phyloP scores from a whole-genome alignment of 2,113 vertebrate species.

The Guaruba guarouba region DNA sequence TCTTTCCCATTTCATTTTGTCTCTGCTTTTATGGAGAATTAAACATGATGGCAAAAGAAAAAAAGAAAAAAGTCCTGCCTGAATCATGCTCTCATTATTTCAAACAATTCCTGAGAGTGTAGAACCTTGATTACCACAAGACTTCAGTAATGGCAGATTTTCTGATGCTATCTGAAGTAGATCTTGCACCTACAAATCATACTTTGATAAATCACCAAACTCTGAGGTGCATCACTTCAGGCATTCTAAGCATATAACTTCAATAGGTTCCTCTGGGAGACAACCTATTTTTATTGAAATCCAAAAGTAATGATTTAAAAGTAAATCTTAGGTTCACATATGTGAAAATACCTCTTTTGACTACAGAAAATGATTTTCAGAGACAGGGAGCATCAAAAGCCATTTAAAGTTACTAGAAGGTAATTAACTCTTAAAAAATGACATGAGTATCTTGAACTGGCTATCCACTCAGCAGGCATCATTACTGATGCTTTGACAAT shows the following conservation, averaged over 20 bases:
- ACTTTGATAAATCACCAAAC: background rate
- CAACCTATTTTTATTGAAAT: background rate
- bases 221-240: background rate
- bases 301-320: background rate
- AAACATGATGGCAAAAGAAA: background rate
- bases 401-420: background rate
- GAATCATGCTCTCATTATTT: background rate
- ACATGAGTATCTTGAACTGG: background rate
- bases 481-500: constrained; percentile 41
- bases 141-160: background rate
- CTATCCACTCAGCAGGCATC: background rate
- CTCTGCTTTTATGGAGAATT: background rate
- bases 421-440: background rate
- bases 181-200: background rate
- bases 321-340: background rate
- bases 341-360: background rate
- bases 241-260: background rate
- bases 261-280: background rate
- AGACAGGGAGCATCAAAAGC: background rate
- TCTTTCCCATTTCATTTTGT: background rate
- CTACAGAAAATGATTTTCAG: background rate
- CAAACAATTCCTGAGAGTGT: background rate
- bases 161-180: background rate
- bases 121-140: background rate
- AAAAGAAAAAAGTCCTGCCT: background rate